Base-by-base conservation (phyloP, 1,140 invertebrate species). In the Caligus rogercresseyi region DNA sequence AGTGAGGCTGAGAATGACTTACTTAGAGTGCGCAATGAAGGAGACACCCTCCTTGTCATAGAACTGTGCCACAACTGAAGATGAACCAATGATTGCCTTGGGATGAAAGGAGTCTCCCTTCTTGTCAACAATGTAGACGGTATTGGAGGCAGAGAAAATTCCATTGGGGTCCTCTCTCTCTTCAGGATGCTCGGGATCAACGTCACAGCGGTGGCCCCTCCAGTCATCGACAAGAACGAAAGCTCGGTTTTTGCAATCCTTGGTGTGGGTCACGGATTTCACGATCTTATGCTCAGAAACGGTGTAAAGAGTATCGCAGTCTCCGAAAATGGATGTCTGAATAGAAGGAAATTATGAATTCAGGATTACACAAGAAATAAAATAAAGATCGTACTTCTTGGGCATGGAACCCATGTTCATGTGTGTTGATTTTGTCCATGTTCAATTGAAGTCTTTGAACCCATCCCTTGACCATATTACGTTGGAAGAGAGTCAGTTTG, bases 251-350 rank as follows among this genome's bases (percentile, higher is more conserved):
- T 18, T 23, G 51, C 61, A 62, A 25, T 62, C 61, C 23, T 19
- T 19, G 20, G 25, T 52, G 23, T 62, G 61, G 18, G 51, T 15
- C 14, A 62, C 61, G 18, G 52, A 59, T 19, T 43, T 60, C n/a
- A 19, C 16, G 51, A 55, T 24, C 2, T 23, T n/a, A 13, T 20
- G 21, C 1, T 62, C 52, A 18, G 24, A 56, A 13, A 62, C 51
- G 61, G 61, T 62, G 51, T 62, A 62, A 52, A 19, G 20, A 24
- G 55, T 23, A 25, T 62, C 31, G 23, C 61, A 62, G 15, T 62
- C 52, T 2, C 61, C 61, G 25, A 56, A 20, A 7, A 62, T 4
- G 20, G 23, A 19, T 62, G 53, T 25, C 61, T 62, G 16, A 3
- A 62, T 20, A 11, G 31, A 52, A 59, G 11, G 23, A n/a, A 11